Base-by-base conservation (phyloP, 1,140 invertebrate species). In the Drosophila repleta region DNA sequence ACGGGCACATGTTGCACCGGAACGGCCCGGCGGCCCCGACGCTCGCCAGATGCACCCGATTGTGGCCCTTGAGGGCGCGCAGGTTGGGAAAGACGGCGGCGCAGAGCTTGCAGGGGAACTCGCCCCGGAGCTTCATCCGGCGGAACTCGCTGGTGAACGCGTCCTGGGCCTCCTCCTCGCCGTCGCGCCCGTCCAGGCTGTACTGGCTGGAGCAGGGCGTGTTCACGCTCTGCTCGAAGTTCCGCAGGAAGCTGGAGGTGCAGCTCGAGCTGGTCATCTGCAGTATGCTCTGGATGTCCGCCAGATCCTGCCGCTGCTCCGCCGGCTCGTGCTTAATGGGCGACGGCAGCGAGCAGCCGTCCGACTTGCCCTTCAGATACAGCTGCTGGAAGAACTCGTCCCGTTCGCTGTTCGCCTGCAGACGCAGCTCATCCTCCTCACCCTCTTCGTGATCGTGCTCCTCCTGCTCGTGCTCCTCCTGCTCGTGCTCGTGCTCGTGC, bases 1-100 rank as follows among this genome's bases (percentile, higher is more conserved):
- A 98, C 1, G 96, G 94, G 77, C 98, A 99, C 94, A 99, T 96
- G 79, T 97, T 97, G 92, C 98, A 99, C 5, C 96, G 95, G 90
- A 97, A 98, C 49, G 96, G 95, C 74, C 96, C 93, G 0, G 93
- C 93, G 0, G 95, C 93, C 0, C 93, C 94, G 1, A 95, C 95
- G 1, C 94, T 93, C 51, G 93, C 94, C 64, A 96, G 92, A 89
- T 97, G 96, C 0, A 95, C 94, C 21, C 96, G 93, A 79, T 97
- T 97, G 90, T 98, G 98, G 0, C 96, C 97, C 91, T 98, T 98
- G 0, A 98, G 92, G 0, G 97, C 96, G 8, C 97, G 93, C n/a
- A 98, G 92, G 90, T 98, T 98, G 0, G 96, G 96, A 77, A 97
- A 98, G 2, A 97, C 94, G 0, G 95, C 94, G 0, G 94, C 94